A percentile compares a stretch with the other conserved stretches of the same genome.
Conservation (phyloP, 2,113 vertebrate genomes). For the Python bivittatus region DNA sequence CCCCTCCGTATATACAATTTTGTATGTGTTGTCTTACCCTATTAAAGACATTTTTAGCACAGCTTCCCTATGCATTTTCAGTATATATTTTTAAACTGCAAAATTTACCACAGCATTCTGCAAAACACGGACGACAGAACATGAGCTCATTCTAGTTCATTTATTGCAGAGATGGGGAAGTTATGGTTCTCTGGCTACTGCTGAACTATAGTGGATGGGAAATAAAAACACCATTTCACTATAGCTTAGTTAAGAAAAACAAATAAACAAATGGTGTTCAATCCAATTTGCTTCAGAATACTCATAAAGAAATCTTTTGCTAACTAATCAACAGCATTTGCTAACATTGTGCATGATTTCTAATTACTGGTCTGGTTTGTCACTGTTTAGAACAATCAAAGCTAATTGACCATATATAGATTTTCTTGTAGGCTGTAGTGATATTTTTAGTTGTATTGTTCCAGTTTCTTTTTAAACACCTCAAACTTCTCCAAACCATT, state of each 20-base stretch:
- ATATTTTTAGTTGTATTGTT: conserved; percentile 73
- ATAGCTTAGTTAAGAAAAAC: conserved; percentile 27
- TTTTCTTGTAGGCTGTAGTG: conserved; percentile 51
- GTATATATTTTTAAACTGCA: not conserved
- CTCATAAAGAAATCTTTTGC: conserved; percentile 39
- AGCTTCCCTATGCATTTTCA: not conserved
- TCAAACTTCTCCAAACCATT: conserved; percentile 70
- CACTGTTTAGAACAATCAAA: conserved; percentile 73
- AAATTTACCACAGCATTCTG: not conserved
- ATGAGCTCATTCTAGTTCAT: not conserved
- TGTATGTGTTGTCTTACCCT: not conserved
- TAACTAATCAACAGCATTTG: conserved; percentile 47
- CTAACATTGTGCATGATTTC: conserved; percentile 57
- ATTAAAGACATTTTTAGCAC: not conserved
- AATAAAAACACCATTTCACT: not conserved
- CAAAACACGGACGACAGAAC: not conserved
- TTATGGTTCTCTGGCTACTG: not conserved
- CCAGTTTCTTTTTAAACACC: conserved; percentile 66
- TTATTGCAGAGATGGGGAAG: not conserved
- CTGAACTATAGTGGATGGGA: not conserved
- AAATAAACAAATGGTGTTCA: not conserved
- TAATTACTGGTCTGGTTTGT: conserved; percentile 72
- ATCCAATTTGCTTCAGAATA: conserved; percentile 34
- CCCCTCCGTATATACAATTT: not conserved
- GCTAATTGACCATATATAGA: conserved; percentile 75